phyloP scores from a whole-genome alignment of 1,140 invertebrate species.

The Hesperophylax magnus region DNA sequence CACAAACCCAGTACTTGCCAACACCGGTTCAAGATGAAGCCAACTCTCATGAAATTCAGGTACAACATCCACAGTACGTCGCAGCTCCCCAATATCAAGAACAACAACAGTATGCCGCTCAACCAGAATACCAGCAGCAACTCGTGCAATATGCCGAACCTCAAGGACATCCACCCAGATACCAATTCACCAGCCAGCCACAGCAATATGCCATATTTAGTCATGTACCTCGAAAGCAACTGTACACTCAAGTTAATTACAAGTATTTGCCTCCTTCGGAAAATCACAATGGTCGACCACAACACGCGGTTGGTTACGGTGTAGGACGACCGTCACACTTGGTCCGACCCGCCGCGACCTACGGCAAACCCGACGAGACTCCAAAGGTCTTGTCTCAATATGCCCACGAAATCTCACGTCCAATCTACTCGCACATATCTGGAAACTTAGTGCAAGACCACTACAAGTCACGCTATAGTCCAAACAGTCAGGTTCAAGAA shows the following conservation, averaged over 20 bases:
- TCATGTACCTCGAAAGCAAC: conserved; percentile 25
- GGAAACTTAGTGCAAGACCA: conserved; percentile 49
- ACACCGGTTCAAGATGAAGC: conserved; percentile 6
- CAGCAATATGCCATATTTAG: conserved; percentile 36
- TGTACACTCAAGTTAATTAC: conserved; percentile 32
- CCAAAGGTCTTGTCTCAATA: conserved; percentile 51
- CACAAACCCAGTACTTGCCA: conserved; percentile 18
- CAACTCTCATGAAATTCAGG: background rate
- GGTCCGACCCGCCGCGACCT: background rate
- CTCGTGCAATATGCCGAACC: conserved; percentile 12
- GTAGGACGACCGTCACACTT: conserved; percentile 3
- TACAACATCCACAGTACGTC: conserved; percentile 24
- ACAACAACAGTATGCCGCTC: background rate
- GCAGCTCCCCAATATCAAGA: conserved; percentile 35
- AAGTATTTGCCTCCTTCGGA: conserved; percentile 6
- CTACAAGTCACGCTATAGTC: conserved; percentile 20
- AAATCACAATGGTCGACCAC: conserved; percentile 22
- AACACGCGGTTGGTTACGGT: conserved; percentile 3
- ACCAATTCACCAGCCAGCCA: conserved; percentile 25
- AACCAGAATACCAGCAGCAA: no score
- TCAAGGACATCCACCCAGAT: background rate
- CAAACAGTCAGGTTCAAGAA: conserved; percentile 54
- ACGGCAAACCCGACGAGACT: conserved; percentile 1
- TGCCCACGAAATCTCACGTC: conserved; percentile 45
- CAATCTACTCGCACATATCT: conserved; percentile 55